A percentile compares a stretch with the other conserved stretches of the same genome.
These are phyloP conservation scores for Urocynchramus pylzowi DNA, from an alignment of 2,113 vertebrate genomes.

Conservation along the genomic window DNA sequence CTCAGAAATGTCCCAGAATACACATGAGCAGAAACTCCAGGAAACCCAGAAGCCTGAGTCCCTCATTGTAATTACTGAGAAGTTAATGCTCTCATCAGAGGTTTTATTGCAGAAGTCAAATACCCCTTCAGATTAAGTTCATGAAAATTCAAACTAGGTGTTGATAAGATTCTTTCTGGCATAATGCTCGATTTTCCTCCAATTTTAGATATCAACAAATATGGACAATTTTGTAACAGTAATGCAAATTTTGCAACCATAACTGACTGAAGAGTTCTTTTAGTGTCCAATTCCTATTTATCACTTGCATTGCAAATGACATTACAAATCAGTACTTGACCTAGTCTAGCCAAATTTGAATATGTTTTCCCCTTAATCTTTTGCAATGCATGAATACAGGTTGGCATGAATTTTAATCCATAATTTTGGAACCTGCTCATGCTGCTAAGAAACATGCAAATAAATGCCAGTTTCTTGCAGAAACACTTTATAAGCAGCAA, in stretches of 20 bases:
- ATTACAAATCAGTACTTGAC: neutral
- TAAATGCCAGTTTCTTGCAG: neutral
- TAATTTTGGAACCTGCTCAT: conserved; percentile 2
- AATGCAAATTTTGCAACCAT: neutral
- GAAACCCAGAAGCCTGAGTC: neutral
- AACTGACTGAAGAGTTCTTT: neutral
- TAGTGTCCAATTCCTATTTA: neutral
- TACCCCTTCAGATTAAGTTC: neutral
- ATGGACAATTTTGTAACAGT: neutral
- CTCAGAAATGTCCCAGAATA: neutral
- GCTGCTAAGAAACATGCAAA: conserved; percentile 1
- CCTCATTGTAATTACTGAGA: neutral
- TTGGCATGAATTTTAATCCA: conserved; percentile 9
- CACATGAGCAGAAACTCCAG: neutral
- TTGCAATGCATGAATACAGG: neutral
- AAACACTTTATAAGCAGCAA: neutral
- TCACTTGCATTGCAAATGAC: neutral
- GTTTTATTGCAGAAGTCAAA: neutral
- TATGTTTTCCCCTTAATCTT: neutral
- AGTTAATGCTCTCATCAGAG: neutral
- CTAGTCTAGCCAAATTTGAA: neutral
- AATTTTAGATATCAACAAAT: neutral
- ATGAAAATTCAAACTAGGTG: neutral
- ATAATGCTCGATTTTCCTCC: neutral
- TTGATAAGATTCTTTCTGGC: neutral